Evolutionary conservation across 2,113 vertebrate species (phyloP), one percentile per base, ranked within the genome.

Genomic region (Girardinichthys multiradiatus): DNA sequence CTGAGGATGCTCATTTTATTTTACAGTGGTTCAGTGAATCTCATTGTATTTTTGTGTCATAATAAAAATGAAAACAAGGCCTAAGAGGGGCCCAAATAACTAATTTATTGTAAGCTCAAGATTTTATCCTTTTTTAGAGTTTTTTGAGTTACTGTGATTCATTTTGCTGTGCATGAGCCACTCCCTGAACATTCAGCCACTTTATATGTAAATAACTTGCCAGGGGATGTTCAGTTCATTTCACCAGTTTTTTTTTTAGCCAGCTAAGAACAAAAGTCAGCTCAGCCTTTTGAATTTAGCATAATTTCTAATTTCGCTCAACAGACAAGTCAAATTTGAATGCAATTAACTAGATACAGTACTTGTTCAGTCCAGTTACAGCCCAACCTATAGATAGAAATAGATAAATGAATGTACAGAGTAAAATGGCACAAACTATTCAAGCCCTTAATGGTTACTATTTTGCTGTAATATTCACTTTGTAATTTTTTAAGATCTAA

Each of bases 381-480:
- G 17, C 8, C 21, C 5, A 24, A n/a, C 48, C 10, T n/a, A 8
- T 54, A 45, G 3, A 33, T 33, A 12, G 21, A 54, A 2, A 24
- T 54, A 17, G 2, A n/a, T n/a, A 54, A 54, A 54, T 54, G 24
- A 54, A 54, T 24, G 48, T 9, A 24, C 8, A 24, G 24, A 51
- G 48, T 24, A 24, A 2, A 24, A 54, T 17, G 17, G 7, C 48
- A 54, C 48, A 54, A 54, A n/a, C 21, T 54, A 24, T 54, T n/a
- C 17, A 54, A 29, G n/a, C 26, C 61, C 57, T 64, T 2, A 31
- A 14, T 24, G 28, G 26, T 19, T 45, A 17, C 28, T 73, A 24
- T 82, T 60, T 61, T 59, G 71, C 75, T 76, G 84, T 68, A 24
- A 33, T 70, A 86, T 85, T n/a, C 48, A 77, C 82, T 84, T 76